A percentile compares a stretch with the other conserved stretches of the same genome.
phyloP scores from a whole-genome alignment of 2,888 invertebrate genomes.

The Xestia sexstrigata region DNA sequence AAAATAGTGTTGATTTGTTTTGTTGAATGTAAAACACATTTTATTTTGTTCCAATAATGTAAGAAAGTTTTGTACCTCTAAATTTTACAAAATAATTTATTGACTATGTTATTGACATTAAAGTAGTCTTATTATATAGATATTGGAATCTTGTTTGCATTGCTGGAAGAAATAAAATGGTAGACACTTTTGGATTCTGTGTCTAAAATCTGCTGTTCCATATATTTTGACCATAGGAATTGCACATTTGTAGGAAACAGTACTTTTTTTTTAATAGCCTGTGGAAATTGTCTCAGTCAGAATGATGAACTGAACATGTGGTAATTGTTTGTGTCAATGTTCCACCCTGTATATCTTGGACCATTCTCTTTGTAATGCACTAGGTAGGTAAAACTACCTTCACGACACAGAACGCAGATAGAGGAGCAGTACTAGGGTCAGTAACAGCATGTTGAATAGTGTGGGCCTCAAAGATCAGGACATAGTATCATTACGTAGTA shows the following conservation, averaged over 20 bases:
- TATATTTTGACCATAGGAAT: neutral
- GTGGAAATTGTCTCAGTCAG: neutral
- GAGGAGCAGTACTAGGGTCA: neutral
- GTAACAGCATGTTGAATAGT: neutral
- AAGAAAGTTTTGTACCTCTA: neutral
- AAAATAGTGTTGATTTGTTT: conserved; percentile 25
- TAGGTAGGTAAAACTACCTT: neutral
- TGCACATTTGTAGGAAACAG: neutral
- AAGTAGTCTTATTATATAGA: conserved; percentile 2
- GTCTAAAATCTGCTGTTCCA: neutral
- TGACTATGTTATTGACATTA: conserved; percentile 12
- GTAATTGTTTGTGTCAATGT: neutral
- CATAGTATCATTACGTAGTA: neutral
- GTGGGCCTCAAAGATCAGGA: neutral
- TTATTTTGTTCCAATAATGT: conserved; percentile 28
- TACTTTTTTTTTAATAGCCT: neutral
- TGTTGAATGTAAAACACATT: conserved; percentile 43
- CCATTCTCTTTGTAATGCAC: conserved; percentile 9
- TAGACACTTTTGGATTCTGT: conserved; percentile 16
- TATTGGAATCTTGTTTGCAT: conserved; percentile 23
- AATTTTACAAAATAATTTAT: conserved; percentile 2
- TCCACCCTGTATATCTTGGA: conserved; percentile 18
- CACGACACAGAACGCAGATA: conserved; percentile 18
- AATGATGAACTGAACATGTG: neutral
- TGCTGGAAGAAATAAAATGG: conserved; percentile 28